Base-by-base conservation (phyloP, 2,113 vertebrate genomes). In the Heptranchias perlo region DNA sequence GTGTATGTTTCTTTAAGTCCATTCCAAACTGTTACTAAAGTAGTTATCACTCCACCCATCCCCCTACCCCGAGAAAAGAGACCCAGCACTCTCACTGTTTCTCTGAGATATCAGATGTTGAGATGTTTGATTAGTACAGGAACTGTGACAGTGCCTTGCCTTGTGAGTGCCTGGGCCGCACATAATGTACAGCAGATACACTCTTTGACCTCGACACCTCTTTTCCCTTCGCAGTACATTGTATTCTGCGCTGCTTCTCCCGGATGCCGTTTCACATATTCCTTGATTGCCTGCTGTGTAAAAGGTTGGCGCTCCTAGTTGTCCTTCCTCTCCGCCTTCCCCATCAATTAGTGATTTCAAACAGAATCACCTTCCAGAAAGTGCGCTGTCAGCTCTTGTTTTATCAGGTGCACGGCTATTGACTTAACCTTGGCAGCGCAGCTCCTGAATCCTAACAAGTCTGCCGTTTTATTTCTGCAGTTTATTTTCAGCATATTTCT, bases 321-420 rank as follows among this genome's bases (percentile, higher is more conserved):
- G 89, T 6, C 16, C 0, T 64, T n/a, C 61, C 89, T 18, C 35
- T 18, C 4, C 64, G 35, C 18, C 58, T 44, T 93, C 35, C 58
- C 21, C 35, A 21, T 61, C 89, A 93, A 62, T 93, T 93, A 93
- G 58, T 21, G 28, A 93, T 93, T 61, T 93, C 58, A 62, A 93
- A 62, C 89, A 62, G 54, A 62, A 62, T 93, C 5, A 1, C 58
- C 58, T 23, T 62, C 58, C 54, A 62, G n/a, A n/a, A 62, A 21
- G 89, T 0, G 58, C 61, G 5, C 13, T 62, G 58, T 92, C 89
- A 64, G 58, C 35, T 61, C 58, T 39, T 93, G 58, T 93, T n/a
- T 93, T 62, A 62, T 93, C 89, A 93, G 89, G 35, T 44, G n/a
- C 16, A 6, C 4, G 58, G n/a, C 58, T 64, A 18, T 93, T 93